phyloP scores from a whole-genome alignment of 2,797 vertebrate genomes.

The Philypnodon macrostomus region DNA sequence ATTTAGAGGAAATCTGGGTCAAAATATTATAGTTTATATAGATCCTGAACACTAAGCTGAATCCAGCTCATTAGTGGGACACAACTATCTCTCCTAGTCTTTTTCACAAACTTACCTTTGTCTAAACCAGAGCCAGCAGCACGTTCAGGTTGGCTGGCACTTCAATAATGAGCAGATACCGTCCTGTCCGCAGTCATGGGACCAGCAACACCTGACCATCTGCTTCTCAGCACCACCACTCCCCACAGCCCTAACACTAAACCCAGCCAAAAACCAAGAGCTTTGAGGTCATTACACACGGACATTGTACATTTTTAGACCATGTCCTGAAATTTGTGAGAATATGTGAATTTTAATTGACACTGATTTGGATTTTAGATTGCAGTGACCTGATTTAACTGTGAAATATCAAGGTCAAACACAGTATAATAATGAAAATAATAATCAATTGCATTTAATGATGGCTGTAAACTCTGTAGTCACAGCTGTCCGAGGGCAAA shows the following conservation, averaged over 20 bases:
- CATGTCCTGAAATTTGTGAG: conserved; percentile 4
- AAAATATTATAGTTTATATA: not conserved
- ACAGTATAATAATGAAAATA: no score
- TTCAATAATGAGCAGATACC: conserved; percentile 50
- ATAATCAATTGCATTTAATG: no score
- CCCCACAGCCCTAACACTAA: conserved; percentile 39
- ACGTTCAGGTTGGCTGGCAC: conserved; percentile 36
- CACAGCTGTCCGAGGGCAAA: no score
- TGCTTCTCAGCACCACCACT: conserved; percentile 73
- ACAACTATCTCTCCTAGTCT: conserved; percentile 22
- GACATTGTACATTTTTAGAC: conserved; percentile 12
- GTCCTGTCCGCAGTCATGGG: conserved; percentile 52
- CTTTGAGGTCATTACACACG: conserved; percentile 58
- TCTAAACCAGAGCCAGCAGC: conserved; percentile 13
- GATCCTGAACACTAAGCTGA: not conserved
- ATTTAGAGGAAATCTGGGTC: conserved; percentile 6
- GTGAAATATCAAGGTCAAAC: no score
- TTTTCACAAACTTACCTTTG: conserved; percentile 17
- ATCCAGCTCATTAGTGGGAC: conserved; percentile 2
- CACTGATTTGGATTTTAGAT: no score
- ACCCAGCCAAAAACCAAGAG: conserved; percentile 57
- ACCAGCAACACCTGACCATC: conserved; percentile 71
- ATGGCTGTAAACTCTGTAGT: no score
- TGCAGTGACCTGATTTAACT: no score
- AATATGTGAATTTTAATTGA: no score